Evolutionary conservation across 1,140 invertebrate species (phyloP).

Genomic region (Hyphantria cunea): DNA sequence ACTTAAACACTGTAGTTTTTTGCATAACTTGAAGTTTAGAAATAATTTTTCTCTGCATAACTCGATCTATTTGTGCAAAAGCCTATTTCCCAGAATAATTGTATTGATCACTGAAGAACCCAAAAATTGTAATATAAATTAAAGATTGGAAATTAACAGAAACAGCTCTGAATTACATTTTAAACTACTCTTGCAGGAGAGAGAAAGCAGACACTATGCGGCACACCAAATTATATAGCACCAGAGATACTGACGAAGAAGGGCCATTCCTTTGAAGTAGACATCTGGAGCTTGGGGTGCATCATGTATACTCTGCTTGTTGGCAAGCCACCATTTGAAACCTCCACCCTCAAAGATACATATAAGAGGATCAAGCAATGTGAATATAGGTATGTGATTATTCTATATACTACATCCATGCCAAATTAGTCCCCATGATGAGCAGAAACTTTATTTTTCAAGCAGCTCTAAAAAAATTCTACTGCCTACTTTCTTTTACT

Average conservation of each 20-base stretch:
- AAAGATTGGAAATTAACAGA: too few species aligned
- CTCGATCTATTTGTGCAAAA: too few species aligned
- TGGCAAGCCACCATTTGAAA: constrained; percentile 98
- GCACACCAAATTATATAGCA: constrained; percentile 99
- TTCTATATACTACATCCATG: neutral
- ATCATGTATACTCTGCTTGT: constrained; percentile 97
- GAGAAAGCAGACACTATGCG: constrained; percentile 92
- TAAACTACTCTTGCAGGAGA: constrained; percentile 80
- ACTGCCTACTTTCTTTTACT: too few species aligned
- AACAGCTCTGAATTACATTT: neutral
- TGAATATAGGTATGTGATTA: constrained; percentile 87
- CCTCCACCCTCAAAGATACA: constrained; percentile 92
- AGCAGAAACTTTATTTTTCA: too few species aligned
- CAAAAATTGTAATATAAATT: too few species aligned
- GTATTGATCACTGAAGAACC: too few species aligned
- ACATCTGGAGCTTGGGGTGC: constrained; percentile 98
- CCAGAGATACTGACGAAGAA: constrained; percentile 97
- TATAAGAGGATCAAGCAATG: constrained; percentile 96
- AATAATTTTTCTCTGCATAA: too few species aligned
- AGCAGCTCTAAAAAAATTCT: too few species aligned
- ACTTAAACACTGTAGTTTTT: too few species aligned
- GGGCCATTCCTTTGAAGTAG: constrained; percentile 97
- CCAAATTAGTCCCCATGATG: too few species aligned
- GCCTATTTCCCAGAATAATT: too few species aligned
- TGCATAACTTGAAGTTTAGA: too few species aligned